Evolutionary conservation across 2,113 vertebrate genomes (phyloP).

Genomic region (Rhinopomastus cyanomelas): DNA sequence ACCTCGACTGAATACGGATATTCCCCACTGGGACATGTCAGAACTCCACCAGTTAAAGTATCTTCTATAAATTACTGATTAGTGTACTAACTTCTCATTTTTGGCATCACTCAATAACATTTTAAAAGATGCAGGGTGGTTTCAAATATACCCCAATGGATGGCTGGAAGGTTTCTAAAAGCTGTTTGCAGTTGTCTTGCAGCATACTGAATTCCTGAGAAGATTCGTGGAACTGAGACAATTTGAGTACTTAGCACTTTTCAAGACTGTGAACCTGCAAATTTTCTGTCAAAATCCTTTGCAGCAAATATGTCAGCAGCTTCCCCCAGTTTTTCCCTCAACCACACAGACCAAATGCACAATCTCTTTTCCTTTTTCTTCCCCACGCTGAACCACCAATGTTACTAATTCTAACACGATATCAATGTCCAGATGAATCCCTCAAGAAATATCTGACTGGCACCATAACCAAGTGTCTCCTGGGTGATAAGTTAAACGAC

Average conservation of each 20-base stretch:
- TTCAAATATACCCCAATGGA: background rate
- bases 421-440: background rate
- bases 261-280: background rate
- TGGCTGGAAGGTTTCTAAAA: background rate
- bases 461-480: background rate
- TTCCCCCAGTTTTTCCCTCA: background rate
- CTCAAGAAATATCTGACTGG: background rate
- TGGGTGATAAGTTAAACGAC: background rate
- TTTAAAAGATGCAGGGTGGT: background rate
- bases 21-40: background rate
- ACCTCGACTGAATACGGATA: background rate
- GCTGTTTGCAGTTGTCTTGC: slow-evolving; percentile 18
- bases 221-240: background rate
- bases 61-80: background rate
- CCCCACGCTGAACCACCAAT: background rate
- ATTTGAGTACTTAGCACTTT: background rate
- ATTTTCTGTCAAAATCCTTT: slow-evolving; percentile 24
- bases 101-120: background rate
- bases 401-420: background rate
- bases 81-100: background rate
- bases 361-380: background rate
- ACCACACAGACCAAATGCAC: background rate
- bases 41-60: background rate
- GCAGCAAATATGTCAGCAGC: background rate
- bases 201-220: slow-evolving; percentile 3